These are phyloP conservation scores for Apteryx mantelli DNA, from an alignment of 2,113 vertebrate genomes.

Conservation along the genomic window DNA sequence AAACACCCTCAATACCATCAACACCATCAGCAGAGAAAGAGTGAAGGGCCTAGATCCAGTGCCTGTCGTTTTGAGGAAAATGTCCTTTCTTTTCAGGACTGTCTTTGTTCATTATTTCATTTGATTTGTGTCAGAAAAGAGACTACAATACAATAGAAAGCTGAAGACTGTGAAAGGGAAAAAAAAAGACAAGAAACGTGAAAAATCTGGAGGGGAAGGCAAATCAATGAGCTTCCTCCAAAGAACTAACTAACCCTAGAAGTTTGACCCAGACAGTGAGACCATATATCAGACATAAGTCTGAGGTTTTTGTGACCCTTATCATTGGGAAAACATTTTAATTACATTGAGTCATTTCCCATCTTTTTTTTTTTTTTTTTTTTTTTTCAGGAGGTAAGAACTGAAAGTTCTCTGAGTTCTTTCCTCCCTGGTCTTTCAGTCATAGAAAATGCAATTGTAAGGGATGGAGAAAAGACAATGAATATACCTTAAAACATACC, in stretches of 20 bases:
- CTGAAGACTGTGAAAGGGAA: not conserved
- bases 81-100: not conserved
- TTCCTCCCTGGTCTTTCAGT: not conserved
- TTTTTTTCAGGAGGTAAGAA: not conserved
- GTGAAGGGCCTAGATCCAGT: not conserved
- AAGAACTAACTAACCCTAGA: not conserved
- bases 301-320: not conserved
- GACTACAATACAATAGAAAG: not conserved
- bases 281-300: not conserved
- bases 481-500: not conserved
- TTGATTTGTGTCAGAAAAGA: not conserved
- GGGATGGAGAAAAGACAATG: not conserved
- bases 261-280: not conserved
- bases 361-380: not conserved
- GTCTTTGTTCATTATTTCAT: not conserved
- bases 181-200: not conserved
- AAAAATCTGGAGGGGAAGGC: not conserved
- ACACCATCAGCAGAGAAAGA: not conserved
- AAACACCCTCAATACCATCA: not conserved
- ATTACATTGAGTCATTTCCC: not conserved
- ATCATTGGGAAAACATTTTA: constrained; percentile 9
- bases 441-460: not conserved
- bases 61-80: not conserved
- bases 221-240: not conserved
- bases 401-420: not conserved